phyloP scores from a whole-genome alignment of 1,140 invertebrate genomes.

The Belonocnema kinseyi region DNA sequence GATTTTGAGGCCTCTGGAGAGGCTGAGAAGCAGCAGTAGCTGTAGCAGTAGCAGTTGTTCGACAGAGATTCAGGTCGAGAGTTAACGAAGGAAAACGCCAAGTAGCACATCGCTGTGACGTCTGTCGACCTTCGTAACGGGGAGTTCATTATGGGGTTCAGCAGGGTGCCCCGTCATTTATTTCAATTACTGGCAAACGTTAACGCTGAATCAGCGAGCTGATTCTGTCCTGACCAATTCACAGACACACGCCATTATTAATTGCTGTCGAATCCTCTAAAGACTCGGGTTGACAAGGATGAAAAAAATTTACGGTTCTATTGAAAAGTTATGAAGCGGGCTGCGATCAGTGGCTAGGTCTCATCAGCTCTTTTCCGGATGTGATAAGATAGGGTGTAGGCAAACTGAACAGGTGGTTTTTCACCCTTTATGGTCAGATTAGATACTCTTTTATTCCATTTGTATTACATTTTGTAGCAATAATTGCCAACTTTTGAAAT shows the following conservation, averaged over 20 bases:
- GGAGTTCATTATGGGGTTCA: slow-evolving; percentile 57
- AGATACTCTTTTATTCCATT: too few species aligned
- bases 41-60: background rate
- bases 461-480: too few species aligned
- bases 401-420: background rate
- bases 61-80: slow-evolving; percentile 34
- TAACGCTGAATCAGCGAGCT: slow-evolving; percentile 52
- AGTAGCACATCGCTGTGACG: slow-evolving; percentile 49
- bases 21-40: background rate
- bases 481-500: too few species aligned
- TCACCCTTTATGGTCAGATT: background rate
- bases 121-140: slow-evolving; percentile 55
- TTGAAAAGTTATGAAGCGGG: background rate
- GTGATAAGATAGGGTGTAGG: slow-evolving; percentile 5
- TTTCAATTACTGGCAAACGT: slow-evolving; percentile 61
- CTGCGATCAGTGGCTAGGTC: background rate
- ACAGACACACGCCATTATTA: slow-evolving; percentile 45
- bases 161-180: slow-evolving; percentile 50
- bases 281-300: background rate
- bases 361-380: background rate
- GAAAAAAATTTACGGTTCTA: slow-evolving; percentile 4
- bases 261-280: background rate
- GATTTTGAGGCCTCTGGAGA: slow-evolving; percentile 6
- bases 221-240: slow-evolving; percentile 40
- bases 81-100: slow-evolving; percentile 44